These are phyloP conservation scores for Acleris laterana DNA, from an alignment of 2,888 invertebrate species.

Conservation along the genomic window DNA sequence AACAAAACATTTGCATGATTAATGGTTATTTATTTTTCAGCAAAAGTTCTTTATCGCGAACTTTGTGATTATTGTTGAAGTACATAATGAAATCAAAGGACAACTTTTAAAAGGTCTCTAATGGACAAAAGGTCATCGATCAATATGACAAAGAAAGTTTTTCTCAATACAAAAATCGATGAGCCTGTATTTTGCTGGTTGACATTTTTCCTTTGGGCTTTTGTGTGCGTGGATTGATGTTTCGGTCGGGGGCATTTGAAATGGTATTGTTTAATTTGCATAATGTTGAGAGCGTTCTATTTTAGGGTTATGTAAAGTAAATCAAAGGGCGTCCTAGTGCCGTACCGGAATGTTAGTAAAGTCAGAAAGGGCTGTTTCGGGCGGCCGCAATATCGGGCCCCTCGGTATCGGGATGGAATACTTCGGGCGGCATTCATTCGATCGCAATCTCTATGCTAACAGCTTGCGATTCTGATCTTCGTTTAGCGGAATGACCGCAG, in stretches of 20 bases:
- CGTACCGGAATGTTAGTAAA: slow-evolving; percentile 69
- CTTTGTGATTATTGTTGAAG: slow-evolving; percentile 70
- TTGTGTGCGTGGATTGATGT: slow-evolving; percentile 55
- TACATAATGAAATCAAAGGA: slow-evolving; percentile 77
- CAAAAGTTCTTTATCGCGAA: slow-evolving; percentile 63
- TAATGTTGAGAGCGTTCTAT: slow-evolving; percentile 45
- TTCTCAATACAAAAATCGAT: slow-evolving; percentile 75
- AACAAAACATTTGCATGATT: slow-evolving; percentile 65
- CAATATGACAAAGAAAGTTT: slow-evolving; percentile 79
- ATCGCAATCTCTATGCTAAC: slow-evolving; percentile 85
- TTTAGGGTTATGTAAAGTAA: slow-evolving; percentile 63
- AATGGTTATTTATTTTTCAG: slow-evolving; percentile 67
- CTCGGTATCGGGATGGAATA: slow-evolving; percentile 80
- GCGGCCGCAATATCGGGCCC: slow-evolving; percentile 77
- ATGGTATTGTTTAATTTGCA: slow-evolving; percentile 37
- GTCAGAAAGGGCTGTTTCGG: slow-evolving; percentile 74
- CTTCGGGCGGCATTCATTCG: slow-evolving; percentile 80
- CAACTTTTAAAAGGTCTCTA: slow-evolving; percentile 79
- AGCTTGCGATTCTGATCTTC: slow-evolving; percentile 84
- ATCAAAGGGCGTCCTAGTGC: slow-evolving; percentile 71
- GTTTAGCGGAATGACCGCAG: slow-evolving; percentile 85
- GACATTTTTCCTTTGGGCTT: slow-evolving; percentile 61
- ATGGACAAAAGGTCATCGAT: slow-evolving; percentile 81
- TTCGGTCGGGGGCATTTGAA: slow-evolving; percentile 26
- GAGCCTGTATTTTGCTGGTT: slow-evolving; percentile 61